Conservation (phyloP, 37 sponge, comb jelly and placozoan genomes). For the Oopsacas minuta region DNA sequence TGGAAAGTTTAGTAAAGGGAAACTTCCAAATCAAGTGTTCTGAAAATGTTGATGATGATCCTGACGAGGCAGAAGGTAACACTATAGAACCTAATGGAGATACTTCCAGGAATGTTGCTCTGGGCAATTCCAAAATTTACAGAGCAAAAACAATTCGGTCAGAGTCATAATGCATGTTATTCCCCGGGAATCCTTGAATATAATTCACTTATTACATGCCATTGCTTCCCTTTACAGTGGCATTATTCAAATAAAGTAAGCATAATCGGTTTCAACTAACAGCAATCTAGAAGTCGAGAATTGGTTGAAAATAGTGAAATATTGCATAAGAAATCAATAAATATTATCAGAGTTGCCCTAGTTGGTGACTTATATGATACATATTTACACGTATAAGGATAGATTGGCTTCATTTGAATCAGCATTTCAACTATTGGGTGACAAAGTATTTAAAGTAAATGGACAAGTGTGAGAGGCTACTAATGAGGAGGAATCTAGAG, state of each 20-base stretch:
- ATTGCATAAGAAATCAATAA: neutral
- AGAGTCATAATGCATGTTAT: neutral
- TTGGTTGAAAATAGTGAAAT: neutral
- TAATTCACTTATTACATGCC: neutral
- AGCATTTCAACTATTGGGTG: neutral
- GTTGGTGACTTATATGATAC: neutral
- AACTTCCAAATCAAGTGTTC: no score
- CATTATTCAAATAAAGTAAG: neutral
- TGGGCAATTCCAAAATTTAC: no score
- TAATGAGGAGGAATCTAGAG: neutral
- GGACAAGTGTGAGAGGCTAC: neutral
- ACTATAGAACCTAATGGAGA: no score
- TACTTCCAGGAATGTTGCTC: no score
- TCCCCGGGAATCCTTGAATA: neutral
- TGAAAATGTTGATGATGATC: no score
- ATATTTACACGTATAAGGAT: neutral
- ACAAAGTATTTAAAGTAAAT: neutral
- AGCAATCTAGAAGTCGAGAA: neutral
- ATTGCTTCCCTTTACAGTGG: neutral
- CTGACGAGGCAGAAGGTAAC: no score
- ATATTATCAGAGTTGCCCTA: neutral
- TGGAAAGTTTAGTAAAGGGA: no score
- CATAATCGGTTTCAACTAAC: neutral
- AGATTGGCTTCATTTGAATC: neutral
- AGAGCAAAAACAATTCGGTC: no score